These are phyloP conservation scores for Halocynthia roretzi DNA, from an alignment of 23 tunicate species.

Conservation along the genomic window DNA sequence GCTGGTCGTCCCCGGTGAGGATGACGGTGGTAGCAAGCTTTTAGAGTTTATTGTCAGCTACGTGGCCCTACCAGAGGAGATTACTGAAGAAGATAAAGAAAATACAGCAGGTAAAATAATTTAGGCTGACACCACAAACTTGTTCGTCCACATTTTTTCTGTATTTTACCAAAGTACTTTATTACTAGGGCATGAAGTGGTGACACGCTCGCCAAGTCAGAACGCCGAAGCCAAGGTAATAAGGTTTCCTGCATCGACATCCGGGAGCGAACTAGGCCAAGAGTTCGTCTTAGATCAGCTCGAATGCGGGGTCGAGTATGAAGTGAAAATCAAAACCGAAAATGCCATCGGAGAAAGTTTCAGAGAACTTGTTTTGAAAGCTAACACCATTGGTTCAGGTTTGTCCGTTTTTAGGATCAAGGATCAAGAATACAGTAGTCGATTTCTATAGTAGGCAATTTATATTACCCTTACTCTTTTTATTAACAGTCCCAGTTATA, in stretches of 20 bases:
- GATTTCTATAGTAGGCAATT: neutral
- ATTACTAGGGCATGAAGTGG: neutral
- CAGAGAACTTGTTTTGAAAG: neutral
- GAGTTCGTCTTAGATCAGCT: slow-evolving; percentile 19
- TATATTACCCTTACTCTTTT: neutral
- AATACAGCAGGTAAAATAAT: too few species aligned
- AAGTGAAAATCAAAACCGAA: slow-evolving; percentile 9
- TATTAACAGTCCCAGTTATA: slow-evolving; percentile 25
- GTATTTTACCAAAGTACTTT: neutral
- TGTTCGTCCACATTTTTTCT: neutral
- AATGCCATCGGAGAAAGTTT: slow-evolving; percentile 31
- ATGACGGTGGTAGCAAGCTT: slow-evolving; percentile 15
- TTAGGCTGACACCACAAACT: too few species aligned
- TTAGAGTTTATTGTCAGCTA: neutral
- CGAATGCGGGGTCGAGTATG: slow-evolving; percentile 35
- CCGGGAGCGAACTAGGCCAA: slow-evolving; percentile 5
- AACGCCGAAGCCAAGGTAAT: too few species aligned
- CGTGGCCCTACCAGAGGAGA: too few species aligned
- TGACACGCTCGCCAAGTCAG: neutral
- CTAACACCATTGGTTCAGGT: slow-evolving; percentile 32
- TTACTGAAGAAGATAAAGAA: too few species aligned
- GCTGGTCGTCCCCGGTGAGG: slow-evolving; percentile 6
- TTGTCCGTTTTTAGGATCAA: neutral
- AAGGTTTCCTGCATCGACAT: slow-evolving; percentile 8
- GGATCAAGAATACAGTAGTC: neutral